Evolutionary conservation across 2,113 vertebrate genomes (phyloP).

Genomic region (Misgurnus anguillicaudatus): DNA sequence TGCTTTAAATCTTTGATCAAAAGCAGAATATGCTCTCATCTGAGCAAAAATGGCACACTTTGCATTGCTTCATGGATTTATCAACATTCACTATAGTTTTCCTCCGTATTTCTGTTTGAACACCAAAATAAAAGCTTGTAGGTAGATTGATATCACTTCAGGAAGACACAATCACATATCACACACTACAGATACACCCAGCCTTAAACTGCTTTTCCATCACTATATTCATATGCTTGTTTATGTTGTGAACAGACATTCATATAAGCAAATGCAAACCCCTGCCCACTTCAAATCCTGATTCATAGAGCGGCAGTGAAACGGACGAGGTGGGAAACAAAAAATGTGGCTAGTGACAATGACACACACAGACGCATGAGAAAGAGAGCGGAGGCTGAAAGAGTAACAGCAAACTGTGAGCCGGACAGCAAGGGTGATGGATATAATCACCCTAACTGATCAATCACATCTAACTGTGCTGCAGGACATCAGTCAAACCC

Average conservation of each 20-base stretch:
- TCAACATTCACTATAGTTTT: not conserved
- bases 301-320: slow-evolving; percentile 46
- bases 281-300: slow-evolving; percentile 30
- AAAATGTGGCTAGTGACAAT: slow-evolving; percentile 42
- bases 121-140: not conserved
- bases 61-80: not conserved
- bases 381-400: slow-evolving; percentile 45
- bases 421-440: slow-evolving; percentile 70
- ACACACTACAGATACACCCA: slow-evolving; percentile 18
- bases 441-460: slow-evolving; percentile 63
- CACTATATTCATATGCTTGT: slow-evolving; percentile 34
- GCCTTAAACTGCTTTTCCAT: not conserved
- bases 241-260: slow-evolving; percentile 22
- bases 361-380: slow-evolving; percentile 45
- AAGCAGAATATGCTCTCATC: slow-evolving; percentile 1
- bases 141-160: not conserved
- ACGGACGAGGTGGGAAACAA: slow-evolving; percentile 53
- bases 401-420: slow-evolving; percentile 64
- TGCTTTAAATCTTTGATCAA: not conserved
- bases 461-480: slow-evolving; percentile 66
- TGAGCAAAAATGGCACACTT: not conserved
- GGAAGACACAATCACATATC: not conserved
- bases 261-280: slow-evolving; percentile 24
- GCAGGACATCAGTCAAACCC: slow-evolving; percentile 67
- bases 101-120: not conserved